A percentile compares a stretch with the other conserved stretches of the same genome.
These are phyloP conservation scores for Xestia rhomboidea DNA, from an alignment of 2,888 invertebrate species.

Conservation along the genomic window DNA sequence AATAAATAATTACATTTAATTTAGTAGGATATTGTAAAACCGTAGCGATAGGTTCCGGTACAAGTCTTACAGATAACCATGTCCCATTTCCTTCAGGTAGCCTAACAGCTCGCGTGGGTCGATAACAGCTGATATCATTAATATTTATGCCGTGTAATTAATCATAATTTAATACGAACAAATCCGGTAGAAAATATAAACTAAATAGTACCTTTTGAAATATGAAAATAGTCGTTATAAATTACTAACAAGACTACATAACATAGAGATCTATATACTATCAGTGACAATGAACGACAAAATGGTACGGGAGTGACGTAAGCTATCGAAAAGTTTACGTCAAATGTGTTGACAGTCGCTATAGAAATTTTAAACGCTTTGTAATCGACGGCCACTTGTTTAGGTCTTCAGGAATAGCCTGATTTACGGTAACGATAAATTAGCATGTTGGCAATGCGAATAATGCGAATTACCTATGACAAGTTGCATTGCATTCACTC, in stretches of 20 bases:
- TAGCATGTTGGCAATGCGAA: background rate
- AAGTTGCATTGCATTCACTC: no score
- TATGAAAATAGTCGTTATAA: conserved; percentile 1
- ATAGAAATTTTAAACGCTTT: background rate
- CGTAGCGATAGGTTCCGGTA: conserved; percentile 34
- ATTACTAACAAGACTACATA: background rate
- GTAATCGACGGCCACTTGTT: background rate
- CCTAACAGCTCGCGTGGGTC: conserved; percentile 48
- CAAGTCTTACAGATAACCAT: conserved; percentile 27
- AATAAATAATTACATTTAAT: background rate
- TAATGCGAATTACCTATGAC: background rate
- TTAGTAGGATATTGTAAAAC: conserved; percentile 34
- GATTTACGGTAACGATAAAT: background rate
- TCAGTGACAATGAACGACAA: no score
- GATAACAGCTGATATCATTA: conserved; percentile 43
- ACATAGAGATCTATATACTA: background rate
- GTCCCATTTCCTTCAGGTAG: conserved; percentile 51
- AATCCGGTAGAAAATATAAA: conserved; percentile 33
- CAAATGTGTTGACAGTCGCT: background rate
- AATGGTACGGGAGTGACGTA: background rate
- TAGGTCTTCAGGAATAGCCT: background rate
- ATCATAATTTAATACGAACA: conserved; percentile 35
- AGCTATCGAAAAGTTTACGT: background rate
- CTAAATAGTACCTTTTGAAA: conserved; percentile 5
- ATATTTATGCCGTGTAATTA: conserved; percentile 51